phyloP scores from a whole-genome alignment of 2,888 invertebrate genomes.

The Mermis nigrescens region DNA sequence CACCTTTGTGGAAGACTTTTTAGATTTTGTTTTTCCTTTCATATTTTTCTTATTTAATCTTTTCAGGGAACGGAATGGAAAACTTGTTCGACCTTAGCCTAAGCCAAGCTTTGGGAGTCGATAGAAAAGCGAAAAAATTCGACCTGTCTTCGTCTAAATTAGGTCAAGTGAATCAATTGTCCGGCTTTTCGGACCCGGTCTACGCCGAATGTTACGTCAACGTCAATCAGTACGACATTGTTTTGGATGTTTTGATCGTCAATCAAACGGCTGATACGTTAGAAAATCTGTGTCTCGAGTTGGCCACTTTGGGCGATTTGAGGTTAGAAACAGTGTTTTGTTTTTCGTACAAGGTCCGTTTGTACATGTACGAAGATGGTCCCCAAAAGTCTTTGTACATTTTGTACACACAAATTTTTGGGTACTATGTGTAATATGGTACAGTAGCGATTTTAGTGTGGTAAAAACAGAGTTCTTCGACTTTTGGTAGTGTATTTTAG shows the following conservation, averaged over 20 bases:
- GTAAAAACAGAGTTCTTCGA: too few relatives aligned
- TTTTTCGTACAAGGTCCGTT: too few relatives aligned
- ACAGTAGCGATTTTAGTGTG: too few relatives aligned
- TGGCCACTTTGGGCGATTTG: slow-evolving; percentile 58
- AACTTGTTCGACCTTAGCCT: slow-evolving; percentile 84
- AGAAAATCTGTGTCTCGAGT: slow-evolving; percentile 87
- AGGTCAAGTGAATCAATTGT: slow-evolving; percentile 47
- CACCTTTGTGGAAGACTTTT: too few relatives aligned
- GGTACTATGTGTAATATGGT: too few relatives aligned
- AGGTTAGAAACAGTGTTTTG: not conserved
- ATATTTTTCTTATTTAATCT: too few relatives aligned
- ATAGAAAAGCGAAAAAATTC: slow-evolving; percentile 33
- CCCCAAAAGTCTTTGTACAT: too few relatives aligned
- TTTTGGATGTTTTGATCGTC: slow-evolving; percentile 86
- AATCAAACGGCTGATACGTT: slow-evolving; percentile 95
- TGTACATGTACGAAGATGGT: too few relatives aligned
- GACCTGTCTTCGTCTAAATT: slow-evolving; percentile 40
- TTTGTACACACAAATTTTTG: too few relatives aligned
- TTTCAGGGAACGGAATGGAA: slow-evolving; percentile 44
- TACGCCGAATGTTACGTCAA: slow-evolving; percentile 99
- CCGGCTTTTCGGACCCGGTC: slow-evolving; percentile 96
- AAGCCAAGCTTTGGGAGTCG: slow-evolving; percentile 45
- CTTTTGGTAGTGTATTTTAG: too few relatives aligned
- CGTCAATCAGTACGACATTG: slow-evolving; percentile 90
- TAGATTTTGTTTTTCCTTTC: too few relatives aligned